Percentiles rank a stretch among this genome's conserved stretches.
phyloP scores from a whole-genome alignment of 1,140 invertebrate genomes.

The Archivesica marissinica region DNA sequence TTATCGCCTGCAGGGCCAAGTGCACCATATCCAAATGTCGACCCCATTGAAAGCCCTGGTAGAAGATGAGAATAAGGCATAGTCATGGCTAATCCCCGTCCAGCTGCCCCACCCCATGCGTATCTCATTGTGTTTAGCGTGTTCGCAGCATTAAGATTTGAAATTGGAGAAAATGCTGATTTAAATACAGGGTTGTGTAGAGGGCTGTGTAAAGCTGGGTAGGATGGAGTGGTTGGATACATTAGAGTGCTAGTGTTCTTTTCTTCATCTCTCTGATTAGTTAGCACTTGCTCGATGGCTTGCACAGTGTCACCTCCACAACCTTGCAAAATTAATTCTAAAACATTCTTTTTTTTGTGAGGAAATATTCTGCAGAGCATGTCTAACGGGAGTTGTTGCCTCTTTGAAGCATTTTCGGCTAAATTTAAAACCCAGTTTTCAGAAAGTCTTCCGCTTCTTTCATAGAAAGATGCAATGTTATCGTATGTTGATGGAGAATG shows the following conservation, averaged over 20 bases:
- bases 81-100: slow-evolving; percentile 36
- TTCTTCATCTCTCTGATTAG: slow-evolving; percentile 69
- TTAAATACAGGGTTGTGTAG: slow-evolving; percentile 56
- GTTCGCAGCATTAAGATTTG: slow-evolving; percentile 42
- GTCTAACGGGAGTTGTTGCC: slow-evolving; percentile 86
- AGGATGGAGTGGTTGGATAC: background rate
- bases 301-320: slow-evolving; percentile 93
- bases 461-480: background rate
- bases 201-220: slow-evolving; percentile 7
- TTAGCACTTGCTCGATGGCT: slow-evolving; percentile 91
- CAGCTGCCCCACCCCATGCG: slow-evolving; percentile 55
- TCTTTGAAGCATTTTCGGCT: slow-evolving; percentile 41
- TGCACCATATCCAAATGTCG: slow-evolving; percentile 32
- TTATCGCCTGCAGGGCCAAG: slow-evolving; percentile 30
- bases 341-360: slow-evolving; percentile 91
- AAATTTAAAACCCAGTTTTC: slow-evolving; percentile 63
- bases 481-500: slow-evolving; percentile 31
- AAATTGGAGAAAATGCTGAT: slow-evolving; percentile 61
- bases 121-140: slow-evolving; percentile 57
- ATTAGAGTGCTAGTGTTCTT: slow-evolving; percentile 1
- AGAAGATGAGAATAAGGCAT: slow-evolving; percentile 53
- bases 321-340: slow-evolving; percentile 91
- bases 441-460: slow-evolving; percentile 46
- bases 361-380: slow-evolving; percentile 93
- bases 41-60: slow-evolving; percentile 54